A percentile compares a stretch with the other conserved stretches of the same genome.
These are phyloP conservation scores for Trachelus troglodyta DNA, from an alignment of 2,888 invertebrate species.

Conservation along the genomic window DNA sequence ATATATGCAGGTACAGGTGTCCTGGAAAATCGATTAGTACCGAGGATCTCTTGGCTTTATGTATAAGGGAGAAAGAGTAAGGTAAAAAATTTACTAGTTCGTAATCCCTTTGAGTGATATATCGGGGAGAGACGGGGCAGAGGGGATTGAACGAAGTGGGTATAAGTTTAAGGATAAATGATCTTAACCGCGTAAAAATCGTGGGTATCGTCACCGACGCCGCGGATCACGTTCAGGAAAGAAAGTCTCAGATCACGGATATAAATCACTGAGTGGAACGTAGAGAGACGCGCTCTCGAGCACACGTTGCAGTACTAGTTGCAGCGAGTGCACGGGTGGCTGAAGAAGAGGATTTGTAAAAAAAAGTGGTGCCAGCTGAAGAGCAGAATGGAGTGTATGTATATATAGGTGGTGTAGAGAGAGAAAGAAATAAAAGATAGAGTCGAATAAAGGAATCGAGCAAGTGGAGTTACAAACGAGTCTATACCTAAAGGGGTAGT, in stretches of 20 bases:
- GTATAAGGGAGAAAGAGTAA: background rate
- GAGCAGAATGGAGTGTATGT: background rate
- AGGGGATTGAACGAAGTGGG: background rate
- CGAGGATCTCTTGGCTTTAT: background rate
- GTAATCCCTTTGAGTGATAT: background rate
- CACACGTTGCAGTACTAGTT: background rate
- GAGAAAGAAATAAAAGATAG: constrained; percentile 15
- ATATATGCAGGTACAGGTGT: background rate
- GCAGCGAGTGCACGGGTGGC: background rate
- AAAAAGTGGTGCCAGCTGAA: background rate
- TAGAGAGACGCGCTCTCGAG: background rate
- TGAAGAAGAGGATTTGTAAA: background rate
- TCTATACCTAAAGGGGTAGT: background rate
- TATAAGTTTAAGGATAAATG: background rate
- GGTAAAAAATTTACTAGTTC: background rate
- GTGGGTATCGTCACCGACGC: background rate
- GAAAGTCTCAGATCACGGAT: background rate
- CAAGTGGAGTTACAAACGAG: constrained; percentile 15
- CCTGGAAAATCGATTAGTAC: background rate
- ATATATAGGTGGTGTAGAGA: constrained; percentile 17
- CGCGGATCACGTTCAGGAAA: background rate
- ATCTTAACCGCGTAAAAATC: background rate
- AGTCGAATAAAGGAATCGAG: constrained; percentile 2
- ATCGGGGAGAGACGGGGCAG: background rate
- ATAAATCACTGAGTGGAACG: background rate